Conservation (phyloP, 2,113 vertebrate genomes). For the Siniperca knerii region DNA sequence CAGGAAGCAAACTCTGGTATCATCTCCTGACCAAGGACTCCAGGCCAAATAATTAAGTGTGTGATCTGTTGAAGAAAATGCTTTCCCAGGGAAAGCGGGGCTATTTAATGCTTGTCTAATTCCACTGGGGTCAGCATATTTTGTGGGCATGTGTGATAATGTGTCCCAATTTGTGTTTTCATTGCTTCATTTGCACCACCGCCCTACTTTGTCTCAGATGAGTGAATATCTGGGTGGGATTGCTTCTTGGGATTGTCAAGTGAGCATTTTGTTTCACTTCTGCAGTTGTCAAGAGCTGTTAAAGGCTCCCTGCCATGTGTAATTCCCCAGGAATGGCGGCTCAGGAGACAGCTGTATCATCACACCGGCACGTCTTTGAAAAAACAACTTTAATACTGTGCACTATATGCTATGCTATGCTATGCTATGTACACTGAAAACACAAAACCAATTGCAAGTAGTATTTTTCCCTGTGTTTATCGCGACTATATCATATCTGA, state of each 20-base stretch:
- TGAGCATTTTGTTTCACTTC: constrained; percentile 6
- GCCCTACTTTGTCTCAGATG: background rate
- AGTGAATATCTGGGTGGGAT: constrained; percentile 1
- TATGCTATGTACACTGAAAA: background rate
- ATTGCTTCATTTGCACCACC: background rate
- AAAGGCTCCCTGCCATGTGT: constrained; percentile 4
- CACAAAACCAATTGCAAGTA: too few species aligned
- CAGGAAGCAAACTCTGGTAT: constrained; percentile 12
- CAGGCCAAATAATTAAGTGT: constrained; percentile 31
- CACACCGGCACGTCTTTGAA: background rate
- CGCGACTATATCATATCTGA: background rate
- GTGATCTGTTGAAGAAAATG: constrained; percentile 41
- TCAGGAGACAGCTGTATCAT: constrained; percentile 17
- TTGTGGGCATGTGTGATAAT: constrained; percentile 4
- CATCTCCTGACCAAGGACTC: constrained; percentile 11
- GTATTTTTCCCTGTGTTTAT: background rate
- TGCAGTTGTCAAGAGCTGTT: constrained; percentile 24
- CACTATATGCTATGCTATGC: background rate
- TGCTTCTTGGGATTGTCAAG: background rate
- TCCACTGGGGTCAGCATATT: background rate
- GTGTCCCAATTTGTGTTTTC: background rate
- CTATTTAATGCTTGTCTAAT: constrained; percentile 21
- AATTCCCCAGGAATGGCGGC: constrained; percentile 26
- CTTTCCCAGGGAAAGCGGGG: constrained; percentile 56
- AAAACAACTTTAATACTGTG: background rate